Percentiles rank a stretch among this genome's conserved stretches.
Evolutionary conservation across 92 coral and sea anemone species (phyloP).

Genomic region (Metridium senile): DNA sequence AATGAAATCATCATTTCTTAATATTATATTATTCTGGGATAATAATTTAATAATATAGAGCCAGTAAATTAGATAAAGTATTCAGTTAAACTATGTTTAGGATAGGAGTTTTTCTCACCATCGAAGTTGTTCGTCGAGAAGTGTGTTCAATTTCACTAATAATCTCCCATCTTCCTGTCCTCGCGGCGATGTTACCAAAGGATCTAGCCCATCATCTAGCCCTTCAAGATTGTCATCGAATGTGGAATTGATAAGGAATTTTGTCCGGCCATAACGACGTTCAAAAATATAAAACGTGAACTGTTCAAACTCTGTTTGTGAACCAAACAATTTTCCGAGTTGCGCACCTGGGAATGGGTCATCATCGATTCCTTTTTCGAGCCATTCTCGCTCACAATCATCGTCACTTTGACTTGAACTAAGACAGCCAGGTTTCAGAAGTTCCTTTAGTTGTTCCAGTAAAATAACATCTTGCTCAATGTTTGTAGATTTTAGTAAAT

Average conservation of each 20-base stretch:
- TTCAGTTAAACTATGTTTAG: not conserved
- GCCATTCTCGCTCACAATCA: constrained; percentile 86
- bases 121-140: constrained; percentile 84
- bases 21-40: too few species aligned
- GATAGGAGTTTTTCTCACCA: constrained; percentile 68
- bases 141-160: constrained; percentile 72
- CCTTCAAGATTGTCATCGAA: constrained; percentile 58
- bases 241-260: constrained; percentile 58
- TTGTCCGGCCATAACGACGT: constrained; percentile 96
- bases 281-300: constrained; percentile 95
- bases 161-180: constrained; percentile 79
- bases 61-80: not conserved
- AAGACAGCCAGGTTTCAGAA: constrained; percentile 34
- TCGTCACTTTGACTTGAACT: constrained; percentile 43
- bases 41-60: too few species aligned
- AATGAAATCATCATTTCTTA: not conserved
- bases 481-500: constrained; percentile 56
- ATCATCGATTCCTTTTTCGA: constrained; percentile 54
- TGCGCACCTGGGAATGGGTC: constrained; percentile 83
- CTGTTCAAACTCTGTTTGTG: constrained; percentile 66
- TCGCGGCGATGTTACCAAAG: constrained; percentile 59
- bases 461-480: constrained; percentile 80
- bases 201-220: constrained; percentile 50
- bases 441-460: constrained; percentile 68
- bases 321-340: constrained; percentile 61